Evolutionary conservation across 2,888 invertebrate genomes (phyloP), one percentile per base, ranked within the genome.

Genomic region (Mesoligia furuncula): DNA sequence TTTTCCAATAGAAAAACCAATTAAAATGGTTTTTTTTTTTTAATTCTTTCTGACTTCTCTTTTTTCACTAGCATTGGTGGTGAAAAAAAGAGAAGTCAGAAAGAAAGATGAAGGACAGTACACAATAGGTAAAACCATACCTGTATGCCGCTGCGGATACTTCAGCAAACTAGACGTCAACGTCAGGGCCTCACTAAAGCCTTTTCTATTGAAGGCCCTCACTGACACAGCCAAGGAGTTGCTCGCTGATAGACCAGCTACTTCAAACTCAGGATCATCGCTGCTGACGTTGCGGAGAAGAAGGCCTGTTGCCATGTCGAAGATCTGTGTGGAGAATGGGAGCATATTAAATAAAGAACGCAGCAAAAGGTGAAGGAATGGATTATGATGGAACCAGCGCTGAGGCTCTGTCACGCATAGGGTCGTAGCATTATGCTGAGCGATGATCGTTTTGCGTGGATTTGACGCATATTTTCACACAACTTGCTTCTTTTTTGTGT

Each of bases 201-300:
- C 98, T 92, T 98, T 98, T 84, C 96, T 97, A 93, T 98, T 98
- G 92, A 97, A 97, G 6, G 98, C 98, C 88, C 97, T 97, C 27
- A 98, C 96, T 17, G 97, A 96, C 27, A 98, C 96, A 1, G 97
- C 97, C 78, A 98, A 97, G 15, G 97, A 95, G 73, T 97, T 96
- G 74, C 97, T 97, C 0, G 97, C 97, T 11, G 97, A 96, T 20
- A 98, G 93, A 20, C 97, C 97, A 42, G 95, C 93, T 57, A 98
- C 97, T 80, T 97, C 95, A 88, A 98, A 98, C 80, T 97, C 96
- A 0, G 98, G 97, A 27, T 96, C 94, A n/a, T 97, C 97, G 88
- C 95, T 97, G 70, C 97, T 97, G 17, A 97, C 94, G 89, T 98
- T 98, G 77, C 97, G 96, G 59, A 97, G 96, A 7, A 97, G 94